Base-by-base conservation (phyloP, 2,888 invertebrate genomes). In the Blastobasis lacticolella region DNA sequence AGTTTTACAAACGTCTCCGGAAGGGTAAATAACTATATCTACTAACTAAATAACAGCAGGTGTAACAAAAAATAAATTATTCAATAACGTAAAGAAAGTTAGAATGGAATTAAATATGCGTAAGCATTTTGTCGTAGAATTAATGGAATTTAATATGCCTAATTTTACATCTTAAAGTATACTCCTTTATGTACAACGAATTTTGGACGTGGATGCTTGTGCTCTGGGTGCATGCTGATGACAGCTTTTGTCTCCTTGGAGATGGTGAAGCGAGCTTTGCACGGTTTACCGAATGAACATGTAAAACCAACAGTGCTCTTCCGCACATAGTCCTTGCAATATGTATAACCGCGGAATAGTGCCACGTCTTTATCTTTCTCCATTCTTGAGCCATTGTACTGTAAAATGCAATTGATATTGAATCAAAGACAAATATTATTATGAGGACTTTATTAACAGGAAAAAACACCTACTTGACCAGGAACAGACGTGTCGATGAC, bases 291-390 rank as follows among this genome's bases (percentile, higher is more conserved):
- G 3, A 49, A 54, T n/a, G 63, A 61, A 42, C 64, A 64, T n/a
- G 58, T 54, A 62, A 63, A 65, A 6, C 52, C 48, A 5, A 52
- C 37, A 2, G 49, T 49, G 4, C 36, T 42, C 6, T 43, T 10
- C 5, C 44, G 23, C 23, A 23, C 23, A 23, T 23, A 23, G 23
- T 58, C 52, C n/a, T 46, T 50, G 40, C 57, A 62, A 48, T 54
- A 62, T 1, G 62, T 61, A 44, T 58, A 66, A 0, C 57, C 53
- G 8, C 64, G 46, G 4, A 64, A 38, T 5, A 68, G 37, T 2
- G 58, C 59, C 38, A 67, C 42, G 6, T 60, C 56, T 38, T 62
- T 66, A 0, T 73, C 73, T 9, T 57, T 60, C 0, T n/a, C n/a
- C 38, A 37, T 67, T 72, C 23, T 49, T 63, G 36, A 63, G 59